Base-by-base conservation (phyloP, 2,888 invertebrate genomes). In the Tineola bisselliella region DNA sequence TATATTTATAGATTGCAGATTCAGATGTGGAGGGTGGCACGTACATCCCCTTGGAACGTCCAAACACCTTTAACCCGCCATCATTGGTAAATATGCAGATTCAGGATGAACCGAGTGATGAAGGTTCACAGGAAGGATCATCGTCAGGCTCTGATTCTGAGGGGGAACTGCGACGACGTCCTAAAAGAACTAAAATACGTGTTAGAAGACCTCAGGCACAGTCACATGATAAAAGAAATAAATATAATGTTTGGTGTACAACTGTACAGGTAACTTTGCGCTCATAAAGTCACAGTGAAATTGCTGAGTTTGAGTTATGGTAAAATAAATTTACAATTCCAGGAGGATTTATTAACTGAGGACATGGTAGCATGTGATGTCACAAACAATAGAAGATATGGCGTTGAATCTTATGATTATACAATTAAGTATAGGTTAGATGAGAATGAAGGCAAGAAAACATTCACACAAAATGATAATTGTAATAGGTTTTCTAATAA, bases 341-440 rank as follows among this genome's bases (percentile, higher is more conserved):
- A 94, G 82, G 95, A 95, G 73, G 94, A 95, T 66, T 88, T 92
- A 0, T 78, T 96, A 60, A 91, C 93, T 25, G 93, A 94, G 72
- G 92, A 93, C 67, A 89, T 96, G 81, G 90, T 91, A 11, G 90
- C 90, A 48, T 94, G 94, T 78, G 93, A 92, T 76, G 94, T 95
- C 10, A 90, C 91, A 80, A 77, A 90, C 84, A 70, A 89, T 80
- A 73, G 89, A 82, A 73, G 88, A 88, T 75, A 91, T 89, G 82
- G 91, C 73, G 92, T 94, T 60, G 94, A 95, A 79, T 91, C 91
- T 75, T 94, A 95, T 78, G 91, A 93, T 77, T 92, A 91, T 74
- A 89, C 90, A 44, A 77, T 90, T 67, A 89, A 88, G 68, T 90
- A 90, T 77, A 89, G 90, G 66, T 81, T 91, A 65, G 89, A 87